Base-by-base conservation (phyloP, 2,888 invertebrate species). In the Buathra laborator region DNA sequence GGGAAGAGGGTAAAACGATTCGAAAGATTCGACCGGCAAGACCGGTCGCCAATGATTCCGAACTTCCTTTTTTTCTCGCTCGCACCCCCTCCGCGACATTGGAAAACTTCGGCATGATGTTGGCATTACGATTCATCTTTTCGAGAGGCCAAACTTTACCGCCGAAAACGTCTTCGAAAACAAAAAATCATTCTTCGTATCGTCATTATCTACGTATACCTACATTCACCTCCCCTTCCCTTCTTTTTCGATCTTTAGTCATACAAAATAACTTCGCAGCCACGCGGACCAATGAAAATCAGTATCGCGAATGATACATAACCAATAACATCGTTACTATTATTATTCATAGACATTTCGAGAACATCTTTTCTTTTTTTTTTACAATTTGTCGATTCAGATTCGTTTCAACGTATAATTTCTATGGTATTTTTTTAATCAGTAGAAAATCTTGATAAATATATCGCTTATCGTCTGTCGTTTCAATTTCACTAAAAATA, bases 41-140 rank as follows among this genome's bases (percentile, higher is more conserved):
- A 78, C 68, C 67, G 48, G 72, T 81, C 75, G 75, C 78, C 68
- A 68, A 44, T 75, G 72, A 74, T 74, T 51, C 37, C 53, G 76
- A 76, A 7, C 71, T 80, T 83, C 46, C 72, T 24, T 24, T 2
- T 24, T 24, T 24, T 24, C 24, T 24, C 24, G 24, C 24, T 51
- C 72, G 48, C 44, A 19, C 37, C 76, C 48, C 46, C 32, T 70
- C 62, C 46, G 19, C 24, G 46, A 44, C 67, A 53, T 32, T 44
- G 62, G 48, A 62, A 53, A 66, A 14, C 46, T 19, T 19, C 19
- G 66, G 16, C 14, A 67, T 75, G 70, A 74, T 14, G 37, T 6
- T 53, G 24, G 53, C 48, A 43, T 66, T 37, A 19, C 67, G 64
- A 62, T 68, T 75, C 75, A 75, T 79, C 64, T 70, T 83, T 46